Percentiles rank a stretch among this genome's conserved stretches.
These are phyloP conservation scores for Eugnorisma glareosa DNA, from an alignment of 2,888 invertebrate genomes.

Conservation along the genomic window DNA sequence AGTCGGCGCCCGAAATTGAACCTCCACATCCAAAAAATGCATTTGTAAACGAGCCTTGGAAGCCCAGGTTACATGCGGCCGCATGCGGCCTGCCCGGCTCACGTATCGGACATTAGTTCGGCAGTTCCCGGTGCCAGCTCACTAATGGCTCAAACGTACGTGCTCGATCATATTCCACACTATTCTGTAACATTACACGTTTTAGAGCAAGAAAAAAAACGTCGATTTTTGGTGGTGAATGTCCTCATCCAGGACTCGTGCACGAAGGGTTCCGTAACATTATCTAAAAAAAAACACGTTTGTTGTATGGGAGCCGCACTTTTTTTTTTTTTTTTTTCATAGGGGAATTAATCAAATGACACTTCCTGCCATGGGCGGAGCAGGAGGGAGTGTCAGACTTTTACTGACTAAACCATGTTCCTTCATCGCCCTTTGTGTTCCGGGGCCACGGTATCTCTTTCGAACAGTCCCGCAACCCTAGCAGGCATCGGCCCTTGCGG, in stretches of 20 bases:
- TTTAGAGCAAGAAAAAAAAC: conserved; percentile 14
- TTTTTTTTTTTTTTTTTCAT: no score
- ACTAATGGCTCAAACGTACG: conserved; percentile 79
- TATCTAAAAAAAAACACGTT: no score
- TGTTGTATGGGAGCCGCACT: no score
- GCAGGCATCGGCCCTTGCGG: no score
- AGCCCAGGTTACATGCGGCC: conserved; percentile 28
- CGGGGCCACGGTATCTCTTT: no score
- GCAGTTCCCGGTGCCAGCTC: conserved; percentile 73
- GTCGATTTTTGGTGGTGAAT: background rate
- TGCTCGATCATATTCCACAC: conserved; percentile 69
- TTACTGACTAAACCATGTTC: no score
- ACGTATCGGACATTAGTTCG: conserved; percentile 80
- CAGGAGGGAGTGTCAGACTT: no score
- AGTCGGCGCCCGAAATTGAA: background rate
- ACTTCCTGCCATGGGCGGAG: no score
- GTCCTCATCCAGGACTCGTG: background rate
- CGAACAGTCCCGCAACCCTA: no score
- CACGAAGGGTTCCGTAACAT: no score
- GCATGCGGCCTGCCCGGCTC: conserved; percentile 62
- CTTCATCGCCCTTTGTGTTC: no score
- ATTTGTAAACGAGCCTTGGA: conserved; percentile 40
- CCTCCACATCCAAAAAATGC: conserved; percentile 10
- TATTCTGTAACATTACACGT: conserved; percentile 40
- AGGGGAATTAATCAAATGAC: no score